Conservation (phyloP, 1,140 invertebrate species). For the Theocolax elegans region DNA sequence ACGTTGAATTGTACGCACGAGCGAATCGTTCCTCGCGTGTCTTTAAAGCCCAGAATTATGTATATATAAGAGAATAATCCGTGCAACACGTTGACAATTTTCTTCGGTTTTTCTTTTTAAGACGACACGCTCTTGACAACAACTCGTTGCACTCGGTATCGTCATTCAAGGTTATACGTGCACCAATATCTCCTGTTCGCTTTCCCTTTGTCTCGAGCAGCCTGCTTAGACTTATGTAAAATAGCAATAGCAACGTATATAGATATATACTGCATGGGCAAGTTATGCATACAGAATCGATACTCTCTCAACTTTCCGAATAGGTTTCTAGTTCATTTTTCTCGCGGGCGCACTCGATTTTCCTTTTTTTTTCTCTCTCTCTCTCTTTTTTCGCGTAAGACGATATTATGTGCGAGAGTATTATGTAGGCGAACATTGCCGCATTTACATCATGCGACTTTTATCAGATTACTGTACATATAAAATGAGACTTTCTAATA, state of each 20-base stretch:
- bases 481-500: slow-evolving; percentile 34
- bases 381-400: not conserved
- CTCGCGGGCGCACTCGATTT: not conserved
- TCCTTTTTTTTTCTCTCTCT: not conserved
- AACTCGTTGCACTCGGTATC: no score
- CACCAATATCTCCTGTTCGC: not conserved
- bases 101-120: no score
- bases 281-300: not conserved
- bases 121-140: no score
- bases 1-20: no score
- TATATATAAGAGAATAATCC: no score
- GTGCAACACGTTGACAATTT: no score
- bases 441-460: slow-evolving; percentile 26
- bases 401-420: no score
- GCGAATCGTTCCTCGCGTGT: no score
- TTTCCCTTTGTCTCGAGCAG: slow-evolving; percentile 16
- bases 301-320: not conserved
- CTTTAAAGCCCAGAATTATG: no score
- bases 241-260: not conserved
- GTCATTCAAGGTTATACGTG: not conserved
- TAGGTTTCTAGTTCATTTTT: not conserved
- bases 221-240: slow-evolving; percentile 10
- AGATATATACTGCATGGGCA: not conserved
- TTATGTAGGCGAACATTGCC: not conserved
- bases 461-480: slow-evolving; percentile 10